Conservation (phyloP, 2,113 vertebrate species). For the Phocoena sinus region DNA sequence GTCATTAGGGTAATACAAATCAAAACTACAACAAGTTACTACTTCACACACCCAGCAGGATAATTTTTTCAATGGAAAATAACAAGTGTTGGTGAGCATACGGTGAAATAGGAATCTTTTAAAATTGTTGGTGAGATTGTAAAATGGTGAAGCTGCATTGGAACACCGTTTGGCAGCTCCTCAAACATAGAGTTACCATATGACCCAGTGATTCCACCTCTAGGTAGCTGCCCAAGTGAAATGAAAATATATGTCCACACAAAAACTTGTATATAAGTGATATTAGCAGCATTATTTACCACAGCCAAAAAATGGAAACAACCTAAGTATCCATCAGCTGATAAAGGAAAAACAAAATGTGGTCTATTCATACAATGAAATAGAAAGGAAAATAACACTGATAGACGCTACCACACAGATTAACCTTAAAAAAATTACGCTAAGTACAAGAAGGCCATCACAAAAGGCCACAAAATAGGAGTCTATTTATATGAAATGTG, state of each 20-base stretch:
- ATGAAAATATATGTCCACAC: not conserved
- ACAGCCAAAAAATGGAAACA: not conserved
- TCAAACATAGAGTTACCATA: not conserved
- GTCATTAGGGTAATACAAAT: not conserved
- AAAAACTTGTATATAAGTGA: not conserved
- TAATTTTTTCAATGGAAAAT: not conserved
- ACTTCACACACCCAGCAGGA: not conserved
- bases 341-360: constrained; percentile 31
- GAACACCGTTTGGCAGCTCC: not conserved
- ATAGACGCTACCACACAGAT: not conserved
- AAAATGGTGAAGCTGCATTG: not conserved
- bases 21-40: not conserved
- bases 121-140: not conserved
- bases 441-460: not conserved
- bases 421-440: not conserved
- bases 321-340: not conserved
- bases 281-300: not conserved
- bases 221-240: not conserved
- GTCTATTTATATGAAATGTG: not conserved
- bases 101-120: not conserved
- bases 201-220: not conserved
- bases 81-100: not conserved
- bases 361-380: not conserved
- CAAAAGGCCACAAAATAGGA: not conserved
- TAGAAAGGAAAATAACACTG: constrained; percentile 25